Evolutionary conservation across 2,113 vertebrate genomes (phyloP).

Genomic region (Equus przewalskii): DNA sequence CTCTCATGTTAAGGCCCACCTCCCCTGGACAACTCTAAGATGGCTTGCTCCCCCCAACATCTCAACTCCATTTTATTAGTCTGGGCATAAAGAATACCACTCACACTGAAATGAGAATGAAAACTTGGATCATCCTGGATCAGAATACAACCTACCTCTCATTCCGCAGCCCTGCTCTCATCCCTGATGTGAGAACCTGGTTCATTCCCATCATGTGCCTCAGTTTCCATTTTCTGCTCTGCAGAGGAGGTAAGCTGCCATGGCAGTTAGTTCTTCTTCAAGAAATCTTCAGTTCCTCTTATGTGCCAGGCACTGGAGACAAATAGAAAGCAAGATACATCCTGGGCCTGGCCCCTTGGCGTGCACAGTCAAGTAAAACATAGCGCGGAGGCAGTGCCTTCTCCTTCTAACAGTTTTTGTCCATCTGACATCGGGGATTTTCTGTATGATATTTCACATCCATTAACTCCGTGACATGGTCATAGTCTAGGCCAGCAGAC

Average conservation of each 20-base stretch:
- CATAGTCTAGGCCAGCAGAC: background rate
- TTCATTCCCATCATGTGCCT: background rate
- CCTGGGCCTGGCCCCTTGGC: background rate
- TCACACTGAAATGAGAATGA: conserved; percentile 37
- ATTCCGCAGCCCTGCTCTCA: background rate
- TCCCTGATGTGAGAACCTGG: background rate
- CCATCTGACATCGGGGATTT: background rate
- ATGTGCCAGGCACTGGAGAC: background rate
- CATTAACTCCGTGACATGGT: background rate
- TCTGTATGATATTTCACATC: background rate
- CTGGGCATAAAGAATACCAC: background rate
- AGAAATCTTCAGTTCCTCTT: background rate
- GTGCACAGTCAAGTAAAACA: background rate
- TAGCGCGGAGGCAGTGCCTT: too few relatives aligned
- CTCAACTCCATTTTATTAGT: conserved; percentile 19
- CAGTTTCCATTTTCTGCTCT: background rate
- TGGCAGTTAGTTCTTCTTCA: background rate
- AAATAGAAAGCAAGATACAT: background rate
- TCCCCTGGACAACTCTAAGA: background rate
- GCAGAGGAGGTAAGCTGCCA: background rate
- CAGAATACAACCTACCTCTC: background rate
- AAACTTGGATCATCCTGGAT: background rate
- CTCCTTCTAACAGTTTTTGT: background rate
- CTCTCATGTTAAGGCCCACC: background rate
- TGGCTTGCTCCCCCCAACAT: background rate